Evolutionary conservation across 2,797 vertebrate genomes (phyloP).

Genomic region (Epinephelus awoara): DNA sequence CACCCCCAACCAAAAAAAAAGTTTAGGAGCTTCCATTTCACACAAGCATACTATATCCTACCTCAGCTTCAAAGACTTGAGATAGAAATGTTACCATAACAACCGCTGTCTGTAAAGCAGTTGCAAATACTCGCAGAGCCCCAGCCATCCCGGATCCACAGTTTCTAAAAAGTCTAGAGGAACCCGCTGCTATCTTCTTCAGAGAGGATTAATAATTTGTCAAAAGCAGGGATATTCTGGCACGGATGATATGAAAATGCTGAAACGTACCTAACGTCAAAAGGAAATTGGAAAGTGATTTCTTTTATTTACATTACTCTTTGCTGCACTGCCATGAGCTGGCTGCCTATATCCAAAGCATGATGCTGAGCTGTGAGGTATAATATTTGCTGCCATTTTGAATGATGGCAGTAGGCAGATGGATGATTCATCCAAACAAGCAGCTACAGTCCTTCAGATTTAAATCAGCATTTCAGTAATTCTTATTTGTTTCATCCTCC

Average conservation of each 20-base stretch:
- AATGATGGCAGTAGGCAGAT: neutral
- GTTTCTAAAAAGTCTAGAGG: slow-evolving; percentile 52
- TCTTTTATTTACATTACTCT: slow-evolving; percentile 18
- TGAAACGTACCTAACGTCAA: slow-evolving; percentile 12
- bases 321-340: slow-evolving; percentile 18
- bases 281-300: slow-evolving; percentile 34
- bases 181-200: slow-evolving; percentile 45
- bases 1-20: slow-evolving; percentile 1
- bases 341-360: neutral
- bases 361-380: neutral
- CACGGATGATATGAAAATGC: slow-evolving; percentile 42
- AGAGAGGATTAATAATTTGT: slow-evolving; percentile 58
- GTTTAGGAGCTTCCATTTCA: slow-evolving; percentile 55
- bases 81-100: slow-evolving; percentile 69
- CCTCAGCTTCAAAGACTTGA: slow-evolving; percentile 52
- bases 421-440: slow-evolving; percentile 13
- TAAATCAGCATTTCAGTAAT: slow-evolving; percentile 6
- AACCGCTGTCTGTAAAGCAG: slow-evolving; percentile 48
- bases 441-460: neutral
- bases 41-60: slow-evolving; percentile 47
- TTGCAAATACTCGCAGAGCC: slow-evolving; percentile 29
- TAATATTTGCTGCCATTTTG: slow-evolving; percentile 21
- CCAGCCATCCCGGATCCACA: slow-evolving; percentile 43
- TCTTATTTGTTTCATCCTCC: slow-evolving; percentile 22
- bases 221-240: slow-evolving; percentile 46